Evolutionary conservation across 2,797 vertebrate species (phyloP).

Genomic region (Brachyalestes nurse): DNA sequence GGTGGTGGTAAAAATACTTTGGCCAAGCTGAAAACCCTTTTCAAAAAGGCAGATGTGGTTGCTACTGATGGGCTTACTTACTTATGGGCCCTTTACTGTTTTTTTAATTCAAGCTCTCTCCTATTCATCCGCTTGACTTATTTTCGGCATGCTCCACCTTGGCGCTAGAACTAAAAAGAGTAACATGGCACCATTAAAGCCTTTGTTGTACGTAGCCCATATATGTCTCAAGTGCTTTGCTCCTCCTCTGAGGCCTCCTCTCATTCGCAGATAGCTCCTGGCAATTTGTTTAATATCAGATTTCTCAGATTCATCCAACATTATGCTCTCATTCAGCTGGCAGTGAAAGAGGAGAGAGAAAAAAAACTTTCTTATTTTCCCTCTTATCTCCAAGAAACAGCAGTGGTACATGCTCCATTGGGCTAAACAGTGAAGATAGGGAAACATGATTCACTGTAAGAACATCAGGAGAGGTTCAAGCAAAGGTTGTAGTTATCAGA

Average conservation of each 20-base stretch:
- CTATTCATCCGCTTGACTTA: slow-evolving; percentile 43
- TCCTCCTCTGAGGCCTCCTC: neutral
- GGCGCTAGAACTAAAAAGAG: neutral
- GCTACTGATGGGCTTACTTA: slow-evolving; percentile 39
- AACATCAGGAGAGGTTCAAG: neutral
- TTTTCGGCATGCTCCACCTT: slow-evolving; percentile 25
- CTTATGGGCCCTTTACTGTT: slow-evolving; percentile 38
- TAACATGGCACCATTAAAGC: slow-evolving; percentile 6
- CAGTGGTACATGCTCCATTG: neutral
- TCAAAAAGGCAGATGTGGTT: slow-evolving; percentile 40
- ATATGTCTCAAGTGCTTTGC: neutral
- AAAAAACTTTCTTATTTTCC: slow-evolving; percentile 3
- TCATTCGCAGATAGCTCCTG: neutral
- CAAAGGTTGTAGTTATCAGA: neutral
- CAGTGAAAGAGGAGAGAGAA: slow-evolving; percentile 9
- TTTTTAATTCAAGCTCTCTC: slow-evolving; percentile 37
- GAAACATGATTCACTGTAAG: neutral
- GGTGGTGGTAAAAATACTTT: slow-evolving; percentile 24
- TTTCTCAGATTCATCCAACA: neutral
- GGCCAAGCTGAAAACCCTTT: slow-evolving; percentile 39
- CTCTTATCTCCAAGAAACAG: neutral
- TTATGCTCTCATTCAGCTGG: slow-evolving; percentile 1
- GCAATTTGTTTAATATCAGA: slow-evolving; percentile 13
- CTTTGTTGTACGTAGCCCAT: slow-evolving; percentile 4
- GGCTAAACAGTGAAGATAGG: neutral